Percentiles rank a stretch among this genome's conserved stretches.
Evolutionary conservation across 1,140 invertebrate genomes (phyloP).

Genomic region (Drosophila sp.): DNA sequence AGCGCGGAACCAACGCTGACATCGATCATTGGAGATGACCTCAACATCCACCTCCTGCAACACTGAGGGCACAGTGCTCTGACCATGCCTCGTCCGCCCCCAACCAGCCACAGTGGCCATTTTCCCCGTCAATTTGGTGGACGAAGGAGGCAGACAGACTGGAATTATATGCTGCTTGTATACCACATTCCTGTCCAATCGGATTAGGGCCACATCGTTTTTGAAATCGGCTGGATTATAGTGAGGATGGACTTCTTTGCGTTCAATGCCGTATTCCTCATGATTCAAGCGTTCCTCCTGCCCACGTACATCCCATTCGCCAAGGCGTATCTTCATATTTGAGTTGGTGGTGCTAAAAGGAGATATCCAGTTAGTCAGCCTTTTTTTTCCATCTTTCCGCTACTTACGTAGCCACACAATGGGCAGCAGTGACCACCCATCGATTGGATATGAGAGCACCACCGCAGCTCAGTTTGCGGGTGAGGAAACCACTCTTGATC

Average conservation of each 20-base stretch:
- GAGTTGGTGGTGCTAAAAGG: constrained; percentile 87
- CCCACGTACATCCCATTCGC: constrained; percentile 95
- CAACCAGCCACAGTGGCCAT: constrained; percentile 95
- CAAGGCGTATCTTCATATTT: constrained; percentile 93
- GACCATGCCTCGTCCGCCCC: constrained; percentile 93
- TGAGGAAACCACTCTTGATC: constrained; percentile 95
- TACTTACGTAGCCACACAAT: constrained; percentile 94
- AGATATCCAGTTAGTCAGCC: neutral
- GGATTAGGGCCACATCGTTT: constrained; percentile 94
- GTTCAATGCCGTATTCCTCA: constrained; percentile 94
- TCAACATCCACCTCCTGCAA: constrained; percentile 91
- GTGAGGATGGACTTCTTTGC: constrained; percentile 94
- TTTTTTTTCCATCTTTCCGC: too few relatives aligned
- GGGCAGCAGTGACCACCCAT: constrained; percentile 95
- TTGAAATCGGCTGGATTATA: constrained; percentile 94
- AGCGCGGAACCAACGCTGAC: constrained; percentile 95
- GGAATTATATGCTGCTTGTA: constrained; percentile 96
- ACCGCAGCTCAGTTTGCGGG: constrained; percentile 95
- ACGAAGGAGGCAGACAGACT: constrained; percentile 90
- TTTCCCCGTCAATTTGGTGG: constrained; percentile 90
- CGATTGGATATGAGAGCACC: constrained; percentile 94
- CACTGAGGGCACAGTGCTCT: constrained; percentile 90
- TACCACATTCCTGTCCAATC: constrained; percentile 89
- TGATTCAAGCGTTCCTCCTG: constrained; percentile 91
- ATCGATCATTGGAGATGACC: constrained; percentile 95